Evolutionary conservation across 2,797 vertebrate genomes (phyloP).

Genomic region (Xenops minutus): DNA sequence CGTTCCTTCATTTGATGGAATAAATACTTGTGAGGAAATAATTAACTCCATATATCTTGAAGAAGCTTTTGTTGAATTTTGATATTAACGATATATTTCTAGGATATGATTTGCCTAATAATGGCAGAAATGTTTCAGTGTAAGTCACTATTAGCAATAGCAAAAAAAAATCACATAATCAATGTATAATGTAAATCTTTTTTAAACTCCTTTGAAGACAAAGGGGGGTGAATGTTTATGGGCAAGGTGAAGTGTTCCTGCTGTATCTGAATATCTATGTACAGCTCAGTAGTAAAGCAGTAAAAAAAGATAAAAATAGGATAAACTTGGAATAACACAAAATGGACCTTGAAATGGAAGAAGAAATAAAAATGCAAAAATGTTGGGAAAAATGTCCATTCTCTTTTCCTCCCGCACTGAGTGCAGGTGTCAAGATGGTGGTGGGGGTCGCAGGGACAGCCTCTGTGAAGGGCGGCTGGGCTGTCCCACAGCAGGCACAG

Average conservation of each 20-base stretch:
- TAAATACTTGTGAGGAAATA: not conserved
- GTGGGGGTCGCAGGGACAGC: fast-evolving
- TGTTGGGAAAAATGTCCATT: not conserved
- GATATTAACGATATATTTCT: not conserved
- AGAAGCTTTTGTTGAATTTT: not conserved
- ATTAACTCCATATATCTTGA: not conserved
- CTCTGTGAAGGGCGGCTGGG: not conserved
- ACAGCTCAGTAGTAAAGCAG: not conserved
- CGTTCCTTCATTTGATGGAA: not conserved
- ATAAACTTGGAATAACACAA: not conserved
- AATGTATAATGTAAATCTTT: not conserved
- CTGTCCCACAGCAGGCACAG: not conserved
- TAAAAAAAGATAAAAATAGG: not conserved
- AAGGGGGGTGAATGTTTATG: not conserved
- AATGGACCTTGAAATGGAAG: not conserved
- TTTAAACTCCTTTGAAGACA: not conserved
- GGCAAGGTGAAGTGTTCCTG: not conserved
- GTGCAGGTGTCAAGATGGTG: not conserved
- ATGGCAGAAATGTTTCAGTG: not conserved
- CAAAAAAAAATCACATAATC: not conserved
- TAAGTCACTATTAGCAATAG: not conserved
- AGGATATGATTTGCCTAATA: not conserved
- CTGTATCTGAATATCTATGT: not conserved
- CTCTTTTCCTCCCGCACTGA: not conserved
- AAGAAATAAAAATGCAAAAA: not conserved